Evolutionary conservation across 2,888 invertebrate genomes (phyloP), one percentile per base, ranked within the genome.

Genomic region (Pyrrhia umbra): DNA sequence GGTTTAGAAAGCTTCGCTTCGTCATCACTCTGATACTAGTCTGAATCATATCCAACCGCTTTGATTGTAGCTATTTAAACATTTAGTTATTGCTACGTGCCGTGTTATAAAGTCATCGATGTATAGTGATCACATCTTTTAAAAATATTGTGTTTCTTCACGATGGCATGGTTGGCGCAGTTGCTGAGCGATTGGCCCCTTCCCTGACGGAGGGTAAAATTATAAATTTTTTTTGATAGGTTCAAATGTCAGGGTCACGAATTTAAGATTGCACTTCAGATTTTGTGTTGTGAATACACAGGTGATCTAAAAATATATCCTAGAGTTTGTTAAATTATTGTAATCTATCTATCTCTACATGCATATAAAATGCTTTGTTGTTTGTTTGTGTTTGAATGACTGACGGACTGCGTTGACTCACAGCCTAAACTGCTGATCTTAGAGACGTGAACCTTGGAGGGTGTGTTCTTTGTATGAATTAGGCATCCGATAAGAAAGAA

Each of bases 101-200:
- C n/a, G n/a, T 13, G 3, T 13, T 34, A 3, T n/a, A n/a, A 34
- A n/a, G n/a, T n/a, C n/a, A n/a, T n/a, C n/a, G n/a, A n/a, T n/a
- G n/a, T n/a, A n/a, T n/a, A n/a, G n/a, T n/a, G n/a, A n/a, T n/a
- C n/a, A n/a, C n/a, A n/a, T n/a, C n/a, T n/a, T n/a, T 39, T 16
- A 39, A 40, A 6, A 10, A 18, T 40, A 18, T 13, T 40, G 55
- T 69, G 34, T 66, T n/a, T 60, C 37, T 66, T 68, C 51, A 8
- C 37, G 59, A 18, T 21, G 27, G 59, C 64, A 34, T 15, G 27
- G 65, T 40, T 21, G 64, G 52, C 21, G 54, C 63, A 54, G 63
- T 49, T 57, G 40, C 40, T 34, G 57, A 56, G 18, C 21, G 57
- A 40, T 46, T 43, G 60, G 42, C 49, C 43, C n/a, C 18, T 68